These are phyloP conservation scores for Epinephelus coioides DNA, from an alignment of 2,797 vertebrate species.

Conservation along the genomic window DNA sequence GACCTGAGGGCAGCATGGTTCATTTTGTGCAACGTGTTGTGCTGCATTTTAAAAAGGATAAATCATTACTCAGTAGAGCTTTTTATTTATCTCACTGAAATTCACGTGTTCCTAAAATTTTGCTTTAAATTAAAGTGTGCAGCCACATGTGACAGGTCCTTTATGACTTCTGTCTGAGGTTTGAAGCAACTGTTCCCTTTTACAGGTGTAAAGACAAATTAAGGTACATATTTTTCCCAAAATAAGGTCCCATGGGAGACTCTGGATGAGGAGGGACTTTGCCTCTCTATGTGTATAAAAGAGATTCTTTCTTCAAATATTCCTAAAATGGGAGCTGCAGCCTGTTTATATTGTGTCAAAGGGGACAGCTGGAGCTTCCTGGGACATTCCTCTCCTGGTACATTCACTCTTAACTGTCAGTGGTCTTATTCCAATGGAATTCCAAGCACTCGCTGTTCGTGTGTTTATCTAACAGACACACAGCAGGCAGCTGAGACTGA, in stretches of 20 bases:
- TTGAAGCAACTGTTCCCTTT: too few relatives aligned
- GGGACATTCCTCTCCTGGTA: conserved; percentile 30
- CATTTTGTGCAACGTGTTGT: background rate
- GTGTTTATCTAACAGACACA: conserved; percentile 27
- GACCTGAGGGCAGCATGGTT: conserved; percentile 4
- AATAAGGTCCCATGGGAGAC: too few relatives aligned
- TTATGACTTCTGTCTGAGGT: background rate
- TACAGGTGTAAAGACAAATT: background rate
- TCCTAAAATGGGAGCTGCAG: background rate
- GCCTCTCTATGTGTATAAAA: background rate
- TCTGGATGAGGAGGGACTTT: too few relatives aligned
- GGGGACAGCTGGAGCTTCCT: conserved; percentile 40
- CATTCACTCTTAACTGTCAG: background rate
- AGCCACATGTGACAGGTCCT: background rate
- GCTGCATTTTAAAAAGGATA: background rate
- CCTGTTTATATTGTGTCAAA: background rate
- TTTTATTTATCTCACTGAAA: background rate
- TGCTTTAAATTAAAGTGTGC: too few relatives aligned
- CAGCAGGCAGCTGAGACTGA: conserved; percentile 18
- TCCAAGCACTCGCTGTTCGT: conserved; percentile 35
- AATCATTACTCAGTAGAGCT: background rate
- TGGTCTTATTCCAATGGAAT: conserved; percentile 55
- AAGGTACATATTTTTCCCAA: too few relatives aligned
- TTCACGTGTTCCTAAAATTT: too few relatives aligned
- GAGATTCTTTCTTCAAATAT: background rate